Conservation (phyloP, 2,888 invertebrate genomes). For the Drosophila diplacantha region DNA sequence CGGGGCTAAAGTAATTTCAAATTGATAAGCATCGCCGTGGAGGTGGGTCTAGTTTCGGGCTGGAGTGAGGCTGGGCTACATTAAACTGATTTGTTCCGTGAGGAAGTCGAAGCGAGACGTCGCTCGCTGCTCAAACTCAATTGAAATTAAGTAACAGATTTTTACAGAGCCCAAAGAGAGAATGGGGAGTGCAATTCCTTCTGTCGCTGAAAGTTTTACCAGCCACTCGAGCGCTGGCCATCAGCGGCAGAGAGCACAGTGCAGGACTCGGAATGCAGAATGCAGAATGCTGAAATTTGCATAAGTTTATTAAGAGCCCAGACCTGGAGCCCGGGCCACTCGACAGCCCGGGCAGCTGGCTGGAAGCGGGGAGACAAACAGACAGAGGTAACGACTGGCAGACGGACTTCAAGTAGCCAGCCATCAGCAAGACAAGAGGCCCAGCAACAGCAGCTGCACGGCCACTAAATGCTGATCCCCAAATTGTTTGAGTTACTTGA, state of each 20-base stretch:
- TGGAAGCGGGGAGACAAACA: slow-evolving; percentile 21
- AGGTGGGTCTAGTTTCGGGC: slow-evolving; percentile 13
- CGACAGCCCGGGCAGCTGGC: slow-evolving; percentile 33
- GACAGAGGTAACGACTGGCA: slow-evolving; percentile 12
- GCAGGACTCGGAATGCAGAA: slow-evolving; percentile 21
- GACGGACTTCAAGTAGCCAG: slow-evolving; percentile 44
- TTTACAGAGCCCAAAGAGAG: slow-evolving; percentile 16
- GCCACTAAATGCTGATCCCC: neutral
- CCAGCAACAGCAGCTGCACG: slow-evolving; percentile 11
- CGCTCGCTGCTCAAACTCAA: slow-evolving; percentile 65
- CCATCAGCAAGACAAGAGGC: slow-evolving; percentile 26
- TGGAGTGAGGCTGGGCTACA: slow-evolving; percentile 30
- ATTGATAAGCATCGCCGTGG: slow-evolving; percentile 69
- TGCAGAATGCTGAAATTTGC: slow-evolving; percentile 51
- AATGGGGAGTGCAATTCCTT: slow-evolving; percentile 9
- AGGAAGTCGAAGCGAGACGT: slow-evolving; percentile 49
- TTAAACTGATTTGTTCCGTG: slow-evolving; percentile 69
- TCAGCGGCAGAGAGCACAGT: slow-evolving; percentile 21
- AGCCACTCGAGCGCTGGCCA: slow-evolving; percentile 24
- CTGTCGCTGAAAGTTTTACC: slow-evolving; percentile 21
- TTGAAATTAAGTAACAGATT: slow-evolving; percentile 73
- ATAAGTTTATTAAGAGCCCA: slow-evolving; percentile 60
- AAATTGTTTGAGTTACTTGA: neutral
- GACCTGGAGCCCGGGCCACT: slow-evolving; percentile 31
- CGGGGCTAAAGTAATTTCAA: slow-evolving; percentile 71